A percentile compares a stretch with the other conserved stretches of the same genome.
These are phyloP conservation scores for Microchrysa polita DNA, from an alignment of 2,888 invertebrate species.

Conservation along the genomic window DNA sequence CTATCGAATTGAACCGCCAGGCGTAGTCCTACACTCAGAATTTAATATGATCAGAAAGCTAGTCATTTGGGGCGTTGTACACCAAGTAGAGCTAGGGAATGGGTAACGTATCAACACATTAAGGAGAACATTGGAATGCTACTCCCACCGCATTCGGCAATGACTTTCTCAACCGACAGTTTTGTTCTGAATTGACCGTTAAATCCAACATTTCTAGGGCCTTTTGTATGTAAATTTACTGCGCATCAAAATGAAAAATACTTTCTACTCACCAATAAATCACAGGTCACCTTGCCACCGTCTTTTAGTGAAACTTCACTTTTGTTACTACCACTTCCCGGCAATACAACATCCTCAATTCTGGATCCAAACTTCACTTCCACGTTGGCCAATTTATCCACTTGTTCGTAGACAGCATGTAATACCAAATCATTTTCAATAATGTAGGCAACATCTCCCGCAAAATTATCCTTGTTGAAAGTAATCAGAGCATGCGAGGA, in stretches of 20 bases:
- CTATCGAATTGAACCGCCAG: no score
- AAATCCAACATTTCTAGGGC: no score
- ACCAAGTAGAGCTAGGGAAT: no score
- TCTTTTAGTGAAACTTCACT: conserved; percentile 70
- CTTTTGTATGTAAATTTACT: no score
- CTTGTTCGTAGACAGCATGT: conserved; percentile 74
- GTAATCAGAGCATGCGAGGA: conserved; percentile 88
- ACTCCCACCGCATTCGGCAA: no score
- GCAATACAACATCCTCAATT: conserved; percentile 72
- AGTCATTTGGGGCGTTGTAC: no score
- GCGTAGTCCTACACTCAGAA: no score
- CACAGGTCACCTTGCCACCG: conserved; percentile 72
- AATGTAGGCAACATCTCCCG: conserved; percentile 85
- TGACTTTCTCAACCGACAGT: no score
- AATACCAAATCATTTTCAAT: conserved; percentile 93
- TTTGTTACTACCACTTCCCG: conserved; percentile 59
- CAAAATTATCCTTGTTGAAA: conserved; percentile 79
- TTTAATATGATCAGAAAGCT: no score
- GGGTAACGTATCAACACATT: no score
- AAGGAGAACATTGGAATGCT: no score
- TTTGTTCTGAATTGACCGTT: no score
- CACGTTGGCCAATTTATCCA: conserved; percentile 70
- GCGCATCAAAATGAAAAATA: conserved; percentile 1
- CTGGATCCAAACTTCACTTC: conserved; percentile 75
- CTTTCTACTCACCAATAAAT: conserved; percentile 73